Evolutionary conservation across 64 coral and sea anemone species (phyloP), one percentile per base, ranked within the genome.

Genomic region (Actinia equina): DNA sequence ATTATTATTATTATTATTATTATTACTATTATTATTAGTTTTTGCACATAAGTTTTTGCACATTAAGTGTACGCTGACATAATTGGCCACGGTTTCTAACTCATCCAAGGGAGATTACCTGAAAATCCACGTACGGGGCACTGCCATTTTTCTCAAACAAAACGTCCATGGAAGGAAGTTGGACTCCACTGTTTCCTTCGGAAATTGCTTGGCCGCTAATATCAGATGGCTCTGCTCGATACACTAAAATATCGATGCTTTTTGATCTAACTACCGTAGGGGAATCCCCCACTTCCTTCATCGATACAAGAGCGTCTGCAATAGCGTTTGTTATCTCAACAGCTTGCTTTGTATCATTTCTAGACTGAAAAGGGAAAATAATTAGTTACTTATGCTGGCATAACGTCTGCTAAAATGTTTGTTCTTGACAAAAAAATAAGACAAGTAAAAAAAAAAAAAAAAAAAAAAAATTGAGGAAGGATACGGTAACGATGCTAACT

Each of bases 241-340:
- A 91, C 17, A 91, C 77, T 30, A 79, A 43, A 41, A 91, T 86
- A 30, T 91, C 83, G 37, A 91, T 59, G 61, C 43, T 78, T 13
- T 86, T 86, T 18, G 89, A 85, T 12, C 61, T 79, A 0, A 91
- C 71, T 12, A 77, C 82, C 3, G 51, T 52, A 52, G 78, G 78
- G 22, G 78, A 44, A 17, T 81, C 78, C 4, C 78, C 78, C 41
- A 81, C 78, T 46, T 52, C 17, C 22, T 81, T 81, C 14, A 81
- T 19, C 22, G 78, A 44, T n/a, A 81, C 43, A 10, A 81, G 15
- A 81, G 78, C 13, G 20, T 81, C 78, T 49, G 78, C 78, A 81
- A 81, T 52, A 13, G 17, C 43, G 17, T 81, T 37, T 81, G 78
- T 41, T 1, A 81, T 81, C 44, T 46, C 43, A 17, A 81, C 14